A percentile compares a stretch with the other conserved stretches of the same genome.
phyloP scores from a whole-genome alignment of 2,888 invertebrate species.

The Andrena dorsata region DNA sequence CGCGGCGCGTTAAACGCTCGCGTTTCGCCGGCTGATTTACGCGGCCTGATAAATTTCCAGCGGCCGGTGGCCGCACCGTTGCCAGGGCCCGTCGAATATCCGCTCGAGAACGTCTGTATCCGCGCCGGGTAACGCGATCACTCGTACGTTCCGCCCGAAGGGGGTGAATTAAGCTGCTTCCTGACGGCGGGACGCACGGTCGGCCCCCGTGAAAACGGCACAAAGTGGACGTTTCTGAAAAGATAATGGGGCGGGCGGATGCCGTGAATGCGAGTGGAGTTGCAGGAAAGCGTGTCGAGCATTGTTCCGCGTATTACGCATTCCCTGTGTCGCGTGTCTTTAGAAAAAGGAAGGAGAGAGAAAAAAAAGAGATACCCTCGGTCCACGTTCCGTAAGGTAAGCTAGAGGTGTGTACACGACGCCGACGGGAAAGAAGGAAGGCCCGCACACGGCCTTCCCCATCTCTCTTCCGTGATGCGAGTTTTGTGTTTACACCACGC shows the following conservation, averaged over 20 bases:
- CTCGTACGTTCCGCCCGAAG: slow-evolving; percentile 14
- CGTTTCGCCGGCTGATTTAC: slow-evolving; percentile 48
- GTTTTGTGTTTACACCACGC: slow-evolving; percentile 72
- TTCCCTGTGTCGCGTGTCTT: slow-evolving; percentile 73
- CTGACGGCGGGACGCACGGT: slow-evolving; percentile 20
- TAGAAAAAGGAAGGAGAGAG: slow-evolving; percentile 61
- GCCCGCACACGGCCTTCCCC: slow-evolving; percentile 51
- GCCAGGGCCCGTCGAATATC: slow-evolving; percentile 9
- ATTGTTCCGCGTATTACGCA: slow-evolving; percentile 74
- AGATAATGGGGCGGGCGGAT: slow-evolving; percentile 70
- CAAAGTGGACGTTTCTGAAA: slow-evolving; percentile 74
- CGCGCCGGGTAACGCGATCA: slow-evolving; percentile 36
- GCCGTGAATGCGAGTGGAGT: slow-evolving; percentile 73
- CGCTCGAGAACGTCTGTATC: neutral
- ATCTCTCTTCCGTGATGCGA: slow-evolving; percentile 64
- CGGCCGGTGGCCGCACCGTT: neutral
- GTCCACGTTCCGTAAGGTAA: slow-evolving; percentile 54
- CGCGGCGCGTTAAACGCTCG: slow-evolving; percentile 23
- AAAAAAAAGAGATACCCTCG: slow-evolving; percentile 62
- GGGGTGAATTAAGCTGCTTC: slow-evolving; percentile 40
- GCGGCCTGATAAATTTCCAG: slow-evolving; percentile 41
- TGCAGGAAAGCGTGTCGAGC: slow-evolving; percentile 74
- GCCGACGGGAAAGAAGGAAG: slow-evolving; percentile 37
- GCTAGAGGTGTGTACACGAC: slow-evolving; percentile 58
- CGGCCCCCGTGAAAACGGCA: slow-evolving; percentile 55